phyloP scores from a whole-genome alignment of 1,140 invertebrate species.

The Halictus rubicundus region DNA sequence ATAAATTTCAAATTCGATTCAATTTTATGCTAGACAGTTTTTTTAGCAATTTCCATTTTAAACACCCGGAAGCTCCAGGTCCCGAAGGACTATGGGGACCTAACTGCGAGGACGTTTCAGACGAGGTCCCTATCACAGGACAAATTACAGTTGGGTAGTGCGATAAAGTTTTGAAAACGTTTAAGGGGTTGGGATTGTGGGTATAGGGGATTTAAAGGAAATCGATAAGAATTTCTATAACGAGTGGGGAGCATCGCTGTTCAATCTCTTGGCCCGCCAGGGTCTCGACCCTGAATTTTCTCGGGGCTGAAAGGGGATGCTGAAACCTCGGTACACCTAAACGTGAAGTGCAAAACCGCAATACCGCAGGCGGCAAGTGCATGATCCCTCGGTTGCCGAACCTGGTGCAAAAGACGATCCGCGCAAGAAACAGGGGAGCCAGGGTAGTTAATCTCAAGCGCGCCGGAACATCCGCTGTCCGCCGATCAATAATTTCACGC shows the following conservation, averaged over 20 bases:
- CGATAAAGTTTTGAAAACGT: slow-evolving; percentile 1
- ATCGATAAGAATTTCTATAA: slow-evolving; percentile 7
- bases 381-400: neutral
- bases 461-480: neutral
- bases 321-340: neutral
- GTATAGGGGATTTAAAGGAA: neutral
- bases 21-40: no score
- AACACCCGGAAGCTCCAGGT: no score
- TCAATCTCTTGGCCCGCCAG: neutral
- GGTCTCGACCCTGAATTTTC: neutral
- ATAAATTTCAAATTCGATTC: no score
- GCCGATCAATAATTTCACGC: no score
- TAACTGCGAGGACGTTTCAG: neutral
- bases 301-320: neutral
- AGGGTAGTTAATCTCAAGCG: neutral
- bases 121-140: neutral
- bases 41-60: no score
- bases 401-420: slow-evolving; percentile 1
- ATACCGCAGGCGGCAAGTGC: slow-evolving; percentile 15
- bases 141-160: neutral
- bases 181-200: neutral
- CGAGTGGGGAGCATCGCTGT: neutral
- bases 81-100: neutral
- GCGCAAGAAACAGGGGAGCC: slow-evolving; percentile 5
- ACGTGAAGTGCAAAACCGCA: slow-evolving; percentile 22